These are phyloP conservation scores for Cinara cedri DNA, from an alignment of 2,888 invertebrate species.

Conservation along the genomic window DNA sequence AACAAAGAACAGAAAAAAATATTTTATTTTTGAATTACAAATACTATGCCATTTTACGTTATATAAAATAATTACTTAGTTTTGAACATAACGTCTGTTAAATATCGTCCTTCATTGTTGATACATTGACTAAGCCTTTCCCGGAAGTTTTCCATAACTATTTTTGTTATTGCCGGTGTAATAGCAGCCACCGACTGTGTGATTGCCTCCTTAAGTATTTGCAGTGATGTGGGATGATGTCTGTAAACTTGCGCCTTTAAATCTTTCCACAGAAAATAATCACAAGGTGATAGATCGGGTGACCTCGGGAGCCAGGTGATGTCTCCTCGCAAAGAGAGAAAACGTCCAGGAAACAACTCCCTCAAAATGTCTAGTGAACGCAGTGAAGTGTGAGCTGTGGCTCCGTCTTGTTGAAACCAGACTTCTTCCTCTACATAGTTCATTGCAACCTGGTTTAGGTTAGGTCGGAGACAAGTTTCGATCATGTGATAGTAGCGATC, in stretches of 20 bases:
- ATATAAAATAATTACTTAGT: neutral
- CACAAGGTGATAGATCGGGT: too few relatives aligned
- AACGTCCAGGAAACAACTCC: too few relatives aligned
- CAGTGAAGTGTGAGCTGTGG: neutral
- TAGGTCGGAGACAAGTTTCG: neutral
- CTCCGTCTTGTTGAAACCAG: too few relatives aligned
- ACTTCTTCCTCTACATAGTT: too few relatives aligned
- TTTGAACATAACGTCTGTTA: neutral
- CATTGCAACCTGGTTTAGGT: neutral
- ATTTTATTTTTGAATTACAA: too few relatives aligned
- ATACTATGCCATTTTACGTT: neutral
- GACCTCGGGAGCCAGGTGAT: too few relatives aligned
- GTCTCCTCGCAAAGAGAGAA: too few relatives aligned
- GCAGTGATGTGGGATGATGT: neutral
- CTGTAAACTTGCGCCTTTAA: neutral
- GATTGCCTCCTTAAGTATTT: too few relatives aligned
- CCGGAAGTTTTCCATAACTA: neutral
- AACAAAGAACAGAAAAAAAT: neutral
- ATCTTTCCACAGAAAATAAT: too few relatives aligned
- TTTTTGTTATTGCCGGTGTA: neutral
- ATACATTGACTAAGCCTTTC: neutral
- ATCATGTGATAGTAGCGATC: conserved; percentile 8
- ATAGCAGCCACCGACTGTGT: neutral
- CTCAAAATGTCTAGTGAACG: too few relatives aligned
- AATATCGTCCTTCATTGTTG: neutral